Base-by-base conservation (phyloP, 2,888 invertebrate species). In the Hypselothyrea guttata region DNA sequence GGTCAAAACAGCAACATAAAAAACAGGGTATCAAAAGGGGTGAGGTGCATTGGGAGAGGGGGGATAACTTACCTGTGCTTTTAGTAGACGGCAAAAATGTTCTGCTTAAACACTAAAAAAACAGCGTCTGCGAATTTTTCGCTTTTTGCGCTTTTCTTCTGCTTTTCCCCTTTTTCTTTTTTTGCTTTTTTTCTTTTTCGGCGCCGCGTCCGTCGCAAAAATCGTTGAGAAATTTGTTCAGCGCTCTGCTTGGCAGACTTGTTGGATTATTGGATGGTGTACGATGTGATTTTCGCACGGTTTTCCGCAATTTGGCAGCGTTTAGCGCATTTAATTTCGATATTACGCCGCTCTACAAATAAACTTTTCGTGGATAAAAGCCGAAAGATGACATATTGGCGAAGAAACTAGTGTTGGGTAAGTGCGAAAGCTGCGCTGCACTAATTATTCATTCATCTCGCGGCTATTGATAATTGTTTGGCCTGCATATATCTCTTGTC, bases 361-460 rank as follows among this genome's bases (percentile, higher is more conserved):
- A 83, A 72, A 67, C 81, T 79, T 75, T 76, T 76, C 75, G 75
- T 59, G 75, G 79, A 79, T 79, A 84, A 83, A 76, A 79, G 75
- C 84, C 84, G 75, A 83, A 76, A 76, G 76, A 79, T 76, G 75
- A 82, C 75, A 82, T 75, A 75, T 75, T 82, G 72, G 68, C 73
- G 73, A 79, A 76, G 42, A 76, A 72, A 38, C 52, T 51, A 69
- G 69, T 74, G 71, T 68, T 69, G 69, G 47, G 54, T 56, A 68
- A 68, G 55, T 22, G 22, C 40, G 52, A 51, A 44, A n/a, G 34
- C n/a, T 49, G 33, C 7, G 7, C 31, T 63, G 53, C 69, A 46
- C 55, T 47, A 54, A 7, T 12, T 18, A 18, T 2, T 18, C 13
- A 16, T 28, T 28, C 1, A 28, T 30, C n/a, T 11, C 7, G 5